Conservation (phyloP, 2,797 vertebrate genomes). For the Alexandromys oeconomus region DNA sequence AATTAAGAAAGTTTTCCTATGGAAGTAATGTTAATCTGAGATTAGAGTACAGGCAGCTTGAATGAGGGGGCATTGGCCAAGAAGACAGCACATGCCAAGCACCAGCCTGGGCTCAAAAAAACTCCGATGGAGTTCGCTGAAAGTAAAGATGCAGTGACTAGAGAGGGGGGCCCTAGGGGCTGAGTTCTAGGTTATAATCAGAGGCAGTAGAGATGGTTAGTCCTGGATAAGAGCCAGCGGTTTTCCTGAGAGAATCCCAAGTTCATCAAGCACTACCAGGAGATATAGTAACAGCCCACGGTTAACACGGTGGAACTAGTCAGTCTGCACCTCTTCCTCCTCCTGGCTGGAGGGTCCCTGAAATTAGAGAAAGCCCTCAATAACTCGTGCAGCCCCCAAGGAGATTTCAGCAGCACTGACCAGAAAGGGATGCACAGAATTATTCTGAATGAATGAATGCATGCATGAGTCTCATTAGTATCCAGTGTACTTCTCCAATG, state of each 20-base stretch:
- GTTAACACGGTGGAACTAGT: not conserved
- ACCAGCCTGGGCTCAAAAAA: not conserved
- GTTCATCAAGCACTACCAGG: not conserved
- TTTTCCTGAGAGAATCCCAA: not conserved
- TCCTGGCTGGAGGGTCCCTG: not conserved
- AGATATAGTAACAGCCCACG: not conserved
- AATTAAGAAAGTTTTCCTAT: not conserved
- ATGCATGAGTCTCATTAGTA: not conserved
- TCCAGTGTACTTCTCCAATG: not conserved
- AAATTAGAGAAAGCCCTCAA: not conserved
- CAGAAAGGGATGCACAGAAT: not conserved
- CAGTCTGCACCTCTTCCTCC: not conserved
- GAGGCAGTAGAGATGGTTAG: not conserved
- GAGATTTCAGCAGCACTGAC: not conserved
- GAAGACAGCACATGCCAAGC: not conserved
- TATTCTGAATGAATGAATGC: not conserved
- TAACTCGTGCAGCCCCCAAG: not conserved
- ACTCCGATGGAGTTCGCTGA: not conserved
- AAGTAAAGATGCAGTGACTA: not conserved
- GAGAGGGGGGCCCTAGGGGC: not conserved
- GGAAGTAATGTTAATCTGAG: not conserved
- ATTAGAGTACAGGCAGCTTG: not conserved
- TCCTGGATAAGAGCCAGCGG: not conserved
- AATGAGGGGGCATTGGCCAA: accelerated
- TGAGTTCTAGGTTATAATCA: too few species aligned